A percentile compares a stretch with the other conserved stretches of the same genome.
Evolutionary conservation across 2,113 vertebrate species (phyloP).

Genomic region (Sceloporus tristichus): DNA sequence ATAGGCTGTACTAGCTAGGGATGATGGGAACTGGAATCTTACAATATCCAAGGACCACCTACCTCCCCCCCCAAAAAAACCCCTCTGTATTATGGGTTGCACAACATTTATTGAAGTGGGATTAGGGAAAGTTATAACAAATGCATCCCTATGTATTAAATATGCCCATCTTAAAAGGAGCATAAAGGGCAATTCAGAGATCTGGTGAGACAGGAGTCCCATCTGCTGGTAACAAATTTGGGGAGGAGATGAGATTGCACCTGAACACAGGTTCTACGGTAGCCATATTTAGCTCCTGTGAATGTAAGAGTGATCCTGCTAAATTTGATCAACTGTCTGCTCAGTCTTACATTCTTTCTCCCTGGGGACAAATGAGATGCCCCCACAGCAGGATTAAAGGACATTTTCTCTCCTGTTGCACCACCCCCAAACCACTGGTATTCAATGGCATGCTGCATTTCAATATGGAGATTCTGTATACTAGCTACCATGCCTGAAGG

Average conservation of each 20-base stretch:
- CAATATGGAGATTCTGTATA: background rate
- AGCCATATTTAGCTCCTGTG: background rate
- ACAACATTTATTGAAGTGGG: background rate
- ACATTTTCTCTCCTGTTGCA: background rate
- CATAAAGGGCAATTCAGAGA: background rate
- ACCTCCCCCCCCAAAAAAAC: no score
- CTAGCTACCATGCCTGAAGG: background rate
- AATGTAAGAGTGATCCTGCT: background rate
- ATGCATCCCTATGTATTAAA: background rate
- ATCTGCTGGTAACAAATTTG: background rate
- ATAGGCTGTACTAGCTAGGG: no score
- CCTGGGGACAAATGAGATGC: background rate
- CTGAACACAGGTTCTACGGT: background rate
- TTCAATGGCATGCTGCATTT: background rate
- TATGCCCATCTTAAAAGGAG: background rate
- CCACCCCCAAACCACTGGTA: background rate
- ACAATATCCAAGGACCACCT: no score
- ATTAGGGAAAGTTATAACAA: background rate
- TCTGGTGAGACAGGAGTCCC: background rate
- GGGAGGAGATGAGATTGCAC: background rate
- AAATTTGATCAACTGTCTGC: background rate
- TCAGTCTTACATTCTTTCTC: background rate
- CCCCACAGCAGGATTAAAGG: background rate
- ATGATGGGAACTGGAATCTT: no score
- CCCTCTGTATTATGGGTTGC: background rate